Conservation (phyloP, 2,888 invertebrate genomes). For the Athrips mouffetella region DNA sequence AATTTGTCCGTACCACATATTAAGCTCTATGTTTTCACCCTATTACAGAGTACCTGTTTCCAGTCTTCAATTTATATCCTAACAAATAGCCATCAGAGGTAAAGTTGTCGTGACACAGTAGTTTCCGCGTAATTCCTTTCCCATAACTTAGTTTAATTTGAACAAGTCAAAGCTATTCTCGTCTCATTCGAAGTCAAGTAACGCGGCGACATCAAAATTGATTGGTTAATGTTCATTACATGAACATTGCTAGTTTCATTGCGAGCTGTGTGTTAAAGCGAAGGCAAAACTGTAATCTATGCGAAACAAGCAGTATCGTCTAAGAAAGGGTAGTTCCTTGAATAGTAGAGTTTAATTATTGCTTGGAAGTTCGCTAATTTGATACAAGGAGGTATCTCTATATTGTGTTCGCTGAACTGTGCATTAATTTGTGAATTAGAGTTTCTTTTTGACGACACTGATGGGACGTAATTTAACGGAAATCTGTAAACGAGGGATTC, state of each 20-base stretch:
- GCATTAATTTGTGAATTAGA: conserved; percentile 23
- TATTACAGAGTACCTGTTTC: neutral
- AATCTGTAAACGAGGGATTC: too few species aligned
- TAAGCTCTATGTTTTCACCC: too few species aligned
- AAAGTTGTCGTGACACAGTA: conserved; percentile 21
- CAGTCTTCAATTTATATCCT: neutral
- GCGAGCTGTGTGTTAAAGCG: too few species aligned
- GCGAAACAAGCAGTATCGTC: neutral
- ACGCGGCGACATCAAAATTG: neutral
- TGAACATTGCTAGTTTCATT: neutral
- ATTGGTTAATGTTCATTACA: neutral
- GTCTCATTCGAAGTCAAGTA: neutral
- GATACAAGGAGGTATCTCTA: conserved; percentile 31
- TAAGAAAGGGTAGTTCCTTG: neutral
- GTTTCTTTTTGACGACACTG: neutral
- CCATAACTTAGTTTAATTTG: conserved; percentile 64
- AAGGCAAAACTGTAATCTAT: neutral
- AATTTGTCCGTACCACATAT: too few species aligned
- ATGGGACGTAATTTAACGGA: too few species aligned
- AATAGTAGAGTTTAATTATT: conserved; percentile 35
- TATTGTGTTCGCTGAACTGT: conserved; percentile 28
- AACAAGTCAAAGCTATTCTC: conserved; percentile 49
- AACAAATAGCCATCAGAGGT: conserved; percentile 16
- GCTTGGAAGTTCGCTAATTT: conserved; percentile 39
- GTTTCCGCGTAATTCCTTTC: conserved; percentile 54